These are phyloP conservation scores for Podargus strigoides DNA, from an alignment of 2,797 vertebrate species.

Conservation along the genomic window DNA sequence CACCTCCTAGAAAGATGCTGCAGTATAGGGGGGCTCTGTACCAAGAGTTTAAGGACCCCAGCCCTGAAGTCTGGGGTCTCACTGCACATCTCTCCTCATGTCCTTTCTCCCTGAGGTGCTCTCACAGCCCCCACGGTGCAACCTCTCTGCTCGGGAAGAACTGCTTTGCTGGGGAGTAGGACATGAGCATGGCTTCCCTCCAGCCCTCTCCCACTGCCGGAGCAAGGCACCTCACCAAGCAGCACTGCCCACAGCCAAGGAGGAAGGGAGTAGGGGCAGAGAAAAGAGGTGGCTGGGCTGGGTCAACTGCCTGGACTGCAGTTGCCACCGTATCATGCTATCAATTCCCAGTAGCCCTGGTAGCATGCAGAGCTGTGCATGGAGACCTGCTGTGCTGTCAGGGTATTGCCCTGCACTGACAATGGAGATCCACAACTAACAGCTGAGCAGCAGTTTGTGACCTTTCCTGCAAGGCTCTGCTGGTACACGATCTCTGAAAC, in stretches of 20 bases:
- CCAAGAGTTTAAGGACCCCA: neutral
- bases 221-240: neutral
- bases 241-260: fast-evolving
- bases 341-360: neutral
- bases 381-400: neutral
- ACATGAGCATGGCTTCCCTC: too few relatives aligned
- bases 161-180: neutral
- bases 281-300: neutral
- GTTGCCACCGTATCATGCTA: neutral
- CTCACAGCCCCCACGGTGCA: fast-evolving
- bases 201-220: fast-evolving
- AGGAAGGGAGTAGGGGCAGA: neutral
- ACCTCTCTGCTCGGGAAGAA: neutral
- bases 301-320: neutral
- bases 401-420: neutral
- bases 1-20: neutral
- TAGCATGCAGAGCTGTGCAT: fast-evolving
- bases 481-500: slow-evolving; percentile 22
- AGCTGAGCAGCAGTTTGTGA: neutral
- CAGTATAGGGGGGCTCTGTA: neutral
- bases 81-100: neutral
- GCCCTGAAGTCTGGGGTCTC: neutral
- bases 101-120: neutral
- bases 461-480: slow-evolving; percentile 13
- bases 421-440: neutral